A percentile compares a stretch with the other conserved stretches of the same genome.
phyloP scores from a whole-genome alignment of 2,797 vertebrate species.

The Chelon labrosus region DNA sequence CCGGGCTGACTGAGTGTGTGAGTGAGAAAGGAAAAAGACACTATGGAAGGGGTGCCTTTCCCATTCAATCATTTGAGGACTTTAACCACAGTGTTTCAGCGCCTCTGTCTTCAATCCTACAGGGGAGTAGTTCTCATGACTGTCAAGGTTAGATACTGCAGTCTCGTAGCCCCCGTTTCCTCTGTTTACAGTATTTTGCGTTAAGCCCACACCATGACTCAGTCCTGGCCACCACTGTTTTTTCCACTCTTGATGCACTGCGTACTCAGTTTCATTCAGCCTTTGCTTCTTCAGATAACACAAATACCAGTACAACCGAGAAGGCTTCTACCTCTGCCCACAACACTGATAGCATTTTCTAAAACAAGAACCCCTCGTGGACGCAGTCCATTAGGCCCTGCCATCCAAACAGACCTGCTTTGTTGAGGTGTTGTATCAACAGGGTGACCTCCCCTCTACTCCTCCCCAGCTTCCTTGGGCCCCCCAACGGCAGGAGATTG shows the following conservation, averaged over 20 bases:
- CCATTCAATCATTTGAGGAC: conserved; percentile 46
- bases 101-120: conserved; percentile 55
- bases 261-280: conserved; percentile 41
- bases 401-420: conserved; percentile 86
- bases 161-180: conserved; percentile 14
- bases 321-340: conserved; percentile 37
- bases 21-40: conserved; percentile 6
- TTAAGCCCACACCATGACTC: conserved; percentile 31
- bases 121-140: conserved; percentile 17
- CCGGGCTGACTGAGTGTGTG: conserved; percentile 44
- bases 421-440: conserved; percentile 89
- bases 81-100: conserved; percentile 45
- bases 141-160: conserved; percentile 55
- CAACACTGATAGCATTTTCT: conserved; percentile 65
- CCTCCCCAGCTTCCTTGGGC: conserved; percentile 83
- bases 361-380: conserved; percentile 77
- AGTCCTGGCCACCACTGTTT: conserved; percentile 31
- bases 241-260: conserved; percentile 24
- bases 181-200: conserved; percentile 23
- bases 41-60: conserved; percentile 30
- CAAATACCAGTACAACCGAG: conserved; percentile 35
- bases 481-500: conserved; percentile 86
- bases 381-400: conserved; percentile 80
- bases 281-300: conserved; percentile 49
- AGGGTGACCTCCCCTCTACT: conserved; percentile 80